These are phyloP conservation scores for Phocoena sinus DNA, from an alignment of 2,113 vertebrate species.

Conservation along the genomic window DNA sequence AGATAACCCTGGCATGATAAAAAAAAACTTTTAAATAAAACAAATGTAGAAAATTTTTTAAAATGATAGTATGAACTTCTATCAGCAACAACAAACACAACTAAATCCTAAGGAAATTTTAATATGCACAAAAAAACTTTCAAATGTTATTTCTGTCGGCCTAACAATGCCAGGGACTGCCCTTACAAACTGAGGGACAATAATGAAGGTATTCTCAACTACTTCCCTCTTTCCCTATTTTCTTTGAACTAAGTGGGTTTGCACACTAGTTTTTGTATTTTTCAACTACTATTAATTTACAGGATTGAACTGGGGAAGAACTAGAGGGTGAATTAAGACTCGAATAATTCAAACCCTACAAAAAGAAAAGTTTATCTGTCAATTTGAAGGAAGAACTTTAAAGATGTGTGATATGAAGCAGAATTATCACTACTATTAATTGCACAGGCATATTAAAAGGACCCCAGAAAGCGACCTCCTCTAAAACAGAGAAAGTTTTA, in stretches of 20 bases:
- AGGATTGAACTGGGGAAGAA: slow-evolving; percentile 65
- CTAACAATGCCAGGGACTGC: slow-evolving; percentile 41
- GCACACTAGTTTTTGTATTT: slow-evolving; percentile 77
- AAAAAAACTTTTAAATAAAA: slow-evolving; percentile 32
- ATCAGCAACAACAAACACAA: neutral
- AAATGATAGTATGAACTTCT: neutral
- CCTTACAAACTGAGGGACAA: slow-evolving; percentile 76
- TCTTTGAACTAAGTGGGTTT: slow-evolving; percentile 71
- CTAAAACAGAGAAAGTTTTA: slow-evolving; percentile 81
- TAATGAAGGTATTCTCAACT: slow-evolving; percentile 78
- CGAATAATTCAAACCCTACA: slow-evolving; percentile 78
- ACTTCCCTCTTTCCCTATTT: neutral
- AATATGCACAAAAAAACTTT: neutral
- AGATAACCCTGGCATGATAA: slow-evolving; percentile 30
- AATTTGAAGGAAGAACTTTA: slow-evolving; percentile 80
- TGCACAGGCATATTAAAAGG: slow-evolving; percentile 86
- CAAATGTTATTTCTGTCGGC: neutral
- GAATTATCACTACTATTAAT: slow-evolving; percentile 86
- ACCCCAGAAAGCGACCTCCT: slow-evolving; percentile 86
- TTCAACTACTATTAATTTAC: slow-evolving; percentile 82
- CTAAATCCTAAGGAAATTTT: neutral
- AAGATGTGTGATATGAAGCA: slow-evolving; percentile 80
- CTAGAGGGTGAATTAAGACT: slow-evolving; percentile 79
- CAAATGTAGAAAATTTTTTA: neutral
- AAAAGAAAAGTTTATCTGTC: slow-evolving; percentile 81